Base-by-base conservation (phyloP, 2,888 invertebrate species). In the Orgyia antiqua region DNA sequence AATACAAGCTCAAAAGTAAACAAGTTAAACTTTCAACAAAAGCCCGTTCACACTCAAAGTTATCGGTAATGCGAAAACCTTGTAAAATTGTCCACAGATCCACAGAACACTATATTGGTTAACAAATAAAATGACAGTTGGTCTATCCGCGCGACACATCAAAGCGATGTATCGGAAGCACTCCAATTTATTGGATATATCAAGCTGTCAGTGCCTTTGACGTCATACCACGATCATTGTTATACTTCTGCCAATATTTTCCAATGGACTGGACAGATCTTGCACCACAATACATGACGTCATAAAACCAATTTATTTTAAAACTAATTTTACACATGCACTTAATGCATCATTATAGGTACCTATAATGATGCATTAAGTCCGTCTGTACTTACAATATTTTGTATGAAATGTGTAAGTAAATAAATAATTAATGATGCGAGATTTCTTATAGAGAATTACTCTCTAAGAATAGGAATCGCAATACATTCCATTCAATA, bases 111-210 rank as follows among this genome's bases (percentile, higher is more conserved):
- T 15, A 15, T 15, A 15, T 15, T 17, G 25, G 20, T 31, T 11
- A 34, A 42, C 37, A 41, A 51, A 48, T 51, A 42, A 51, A 51
- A 42, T 48, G 48, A 51, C 50, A 42, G 31, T 38, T 39, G 33
- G 18, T 36, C 13, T 29, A 39, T 26, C 20, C 27, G 27, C 27
- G 26, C 31, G 27, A 36, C 10, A 52, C 50, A 36, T 43, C 45
- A 49, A 52, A 49, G 50, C 39, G 19, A 11, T 34, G 31, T 45
- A 38, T 45, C 50, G 36, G 33, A 38, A 39, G 33, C 55, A 55
- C 61, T 64, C 36, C 55, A 56, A 52, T 58, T 62, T 65, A 62
- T 63, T 60, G 60, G 58, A 57, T 60, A 65, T 63, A 65, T 63
- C 57, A 57, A 47, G 36, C 54, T 52, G 60, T 58, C 66, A 55